These are phyloP conservation scores for Astyanax mexicanus DNA, from an alignment of 2,797 vertebrate genomes.

Conservation along the genomic window DNA sequence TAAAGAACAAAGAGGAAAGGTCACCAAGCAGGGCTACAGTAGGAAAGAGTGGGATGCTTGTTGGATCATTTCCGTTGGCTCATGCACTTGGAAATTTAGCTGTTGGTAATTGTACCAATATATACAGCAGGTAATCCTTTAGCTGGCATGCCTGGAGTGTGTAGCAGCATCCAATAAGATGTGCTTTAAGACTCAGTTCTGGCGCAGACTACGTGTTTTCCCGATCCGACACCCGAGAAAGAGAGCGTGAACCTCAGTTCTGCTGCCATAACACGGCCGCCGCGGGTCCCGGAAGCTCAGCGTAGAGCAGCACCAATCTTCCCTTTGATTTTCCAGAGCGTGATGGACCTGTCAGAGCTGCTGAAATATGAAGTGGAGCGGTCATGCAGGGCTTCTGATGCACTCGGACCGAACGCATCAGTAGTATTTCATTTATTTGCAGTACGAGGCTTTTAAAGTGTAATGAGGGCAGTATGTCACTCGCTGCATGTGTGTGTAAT, in stretches of 20 bases:
- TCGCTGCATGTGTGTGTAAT: slow-evolving; percentile 11
- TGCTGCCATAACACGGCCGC: not conserved
- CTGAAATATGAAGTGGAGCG: not conserved
- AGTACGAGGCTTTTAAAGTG: slow-evolving; percentile 41
- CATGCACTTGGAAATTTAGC: too few species aligned
- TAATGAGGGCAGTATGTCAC: slow-evolving; percentile 39
- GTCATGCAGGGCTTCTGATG: not conserved
- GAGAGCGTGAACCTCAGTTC: not conserved
- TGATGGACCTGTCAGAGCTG: not conserved
- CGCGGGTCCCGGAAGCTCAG: not conserved
- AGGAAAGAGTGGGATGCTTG: too few species aligned
- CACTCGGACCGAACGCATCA: not conserved
- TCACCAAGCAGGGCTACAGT: too few species aligned
- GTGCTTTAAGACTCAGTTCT: not conserved
- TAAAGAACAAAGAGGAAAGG: too few species aligned
- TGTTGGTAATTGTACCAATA: too few species aligned
- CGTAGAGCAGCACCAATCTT: not conserved
- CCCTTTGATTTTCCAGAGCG: not conserved
- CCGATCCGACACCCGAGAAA: slow-evolving; percentile 9
- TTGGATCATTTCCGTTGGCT: too few species aligned
- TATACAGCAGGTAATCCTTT: slow-evolving; percentile 1
- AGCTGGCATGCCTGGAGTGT: not conserved
- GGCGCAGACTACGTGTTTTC: not conserved
- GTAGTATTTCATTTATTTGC: slow-evolving; percentile 33
- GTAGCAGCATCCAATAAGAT: slow-evolving; percentile 4